These are phyloP conservation scores for Anseranas semipalmata DNA, from an alignment of 2,113 vertebrate species.

Conservation along the genomic window DNA sequence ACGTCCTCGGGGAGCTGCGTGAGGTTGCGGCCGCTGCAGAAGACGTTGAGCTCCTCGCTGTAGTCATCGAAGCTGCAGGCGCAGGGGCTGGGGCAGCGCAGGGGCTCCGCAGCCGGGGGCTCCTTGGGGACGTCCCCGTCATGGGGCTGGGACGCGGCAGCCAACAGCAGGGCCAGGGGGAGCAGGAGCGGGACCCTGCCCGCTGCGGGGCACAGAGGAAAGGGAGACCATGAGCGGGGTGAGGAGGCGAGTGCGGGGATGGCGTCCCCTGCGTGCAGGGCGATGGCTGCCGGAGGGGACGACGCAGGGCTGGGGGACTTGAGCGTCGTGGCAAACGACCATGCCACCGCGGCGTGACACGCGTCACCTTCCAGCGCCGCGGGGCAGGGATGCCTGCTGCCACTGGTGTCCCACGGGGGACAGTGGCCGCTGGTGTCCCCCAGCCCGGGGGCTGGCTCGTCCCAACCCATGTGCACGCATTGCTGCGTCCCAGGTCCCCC, in stretches of 20 bases:
- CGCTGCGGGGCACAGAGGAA: background rate
- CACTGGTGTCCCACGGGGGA: background rate
- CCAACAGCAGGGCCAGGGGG: constrained; percentile 39
- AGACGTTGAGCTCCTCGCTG: constrained; percentile 85
- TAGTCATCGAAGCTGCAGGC: constrained; percentile 86
- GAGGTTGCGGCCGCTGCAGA: constrained; percentile 90
- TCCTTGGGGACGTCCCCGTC: background rate
- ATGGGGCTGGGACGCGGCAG: background rate
- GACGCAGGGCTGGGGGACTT: background rate
- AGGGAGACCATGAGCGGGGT: fast-evolving
- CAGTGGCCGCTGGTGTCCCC: background rate
- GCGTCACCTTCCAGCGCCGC: too few species aligned
- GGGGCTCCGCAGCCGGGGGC: constrained; percentile 37
- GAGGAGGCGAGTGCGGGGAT: background rate
- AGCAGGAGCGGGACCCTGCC: constrained; percentile 31
- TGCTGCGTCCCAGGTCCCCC: background rate
- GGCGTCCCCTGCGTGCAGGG: background rate
- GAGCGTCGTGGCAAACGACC: background rate
- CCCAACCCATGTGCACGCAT: background rate
- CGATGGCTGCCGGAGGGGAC: fast-evolving
- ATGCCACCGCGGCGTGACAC: background rate
- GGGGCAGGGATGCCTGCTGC: background rate
- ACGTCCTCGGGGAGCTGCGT: constrained; percentile 79
- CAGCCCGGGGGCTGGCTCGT: background rate
- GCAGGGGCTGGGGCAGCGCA: constrained; percentile 83